These are phyloP conservation scores for Sternotherus odoratus DNA, from an alignment of 2,797 vertebrate species.

Conservation along the genomic window DNA sequence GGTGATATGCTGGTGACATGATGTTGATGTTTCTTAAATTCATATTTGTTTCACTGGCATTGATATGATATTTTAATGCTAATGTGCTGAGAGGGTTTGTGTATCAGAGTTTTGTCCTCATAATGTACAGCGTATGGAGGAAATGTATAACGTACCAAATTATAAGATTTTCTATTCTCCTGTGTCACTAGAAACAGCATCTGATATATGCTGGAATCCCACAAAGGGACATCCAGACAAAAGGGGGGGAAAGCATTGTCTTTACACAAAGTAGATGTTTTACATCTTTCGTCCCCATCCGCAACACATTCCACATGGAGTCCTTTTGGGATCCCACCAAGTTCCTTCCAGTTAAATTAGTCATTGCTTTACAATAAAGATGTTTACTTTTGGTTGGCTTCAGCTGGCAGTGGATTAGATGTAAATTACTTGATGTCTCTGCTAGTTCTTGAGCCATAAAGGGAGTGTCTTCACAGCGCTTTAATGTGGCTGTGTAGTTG, in stretches of 20 bases:
- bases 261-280: not conserved
- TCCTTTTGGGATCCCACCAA: not conserved
- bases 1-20: slow-evolving; percentile 31
- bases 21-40: slow-evolving; percentile 43
- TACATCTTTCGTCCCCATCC: not conserved
- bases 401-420: not conserved
- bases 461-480: not conserved
- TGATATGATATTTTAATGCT: slow-evolving; percentile 25
- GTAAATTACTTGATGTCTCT: not conserved
- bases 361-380: not conserved
- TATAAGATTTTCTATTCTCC: not conserved
- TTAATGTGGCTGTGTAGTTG: no score
- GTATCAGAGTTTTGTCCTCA: not conserved
- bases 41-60: slow-evolving; percentile 19
- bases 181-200: not conserved
- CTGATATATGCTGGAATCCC: not conserved
- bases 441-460: not conserved
- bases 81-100: not conserved
- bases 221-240: not conserved
- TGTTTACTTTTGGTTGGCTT: slow-evolving; percentile 21
- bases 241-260: not conserved
- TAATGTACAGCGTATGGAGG: not conserved
- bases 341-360: not conserved
- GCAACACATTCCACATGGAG: not conserved
- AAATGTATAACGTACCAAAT: not conserved